Percentiles rank a stretch among this genome's conserved stretches.
These are phyloP conservation scores for Bagarius yarrelli DNA, from an alignment of 2,113 vertebrate genomes.

Conservation along the genomic window DNA sequence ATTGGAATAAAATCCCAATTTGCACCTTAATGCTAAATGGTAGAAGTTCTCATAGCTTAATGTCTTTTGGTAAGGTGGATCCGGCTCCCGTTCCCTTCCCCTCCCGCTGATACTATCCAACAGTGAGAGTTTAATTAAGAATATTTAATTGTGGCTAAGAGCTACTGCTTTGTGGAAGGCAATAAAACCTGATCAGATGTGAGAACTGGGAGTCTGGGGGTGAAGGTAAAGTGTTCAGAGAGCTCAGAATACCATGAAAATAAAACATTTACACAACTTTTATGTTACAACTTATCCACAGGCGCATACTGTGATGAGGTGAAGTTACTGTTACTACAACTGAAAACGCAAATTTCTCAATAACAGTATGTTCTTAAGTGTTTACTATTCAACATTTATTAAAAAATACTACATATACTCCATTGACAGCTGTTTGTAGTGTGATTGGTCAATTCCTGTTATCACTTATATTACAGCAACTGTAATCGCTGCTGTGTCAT, in stretches of 20 bases:
- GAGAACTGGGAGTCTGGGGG: not conserved
- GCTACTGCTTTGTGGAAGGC: conserved; percentile 7
- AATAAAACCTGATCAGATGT: not conserved
- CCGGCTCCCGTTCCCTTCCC: not conserved
- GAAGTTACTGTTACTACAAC: not conserved
- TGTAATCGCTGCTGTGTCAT: not conserved
- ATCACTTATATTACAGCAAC: not conserved
- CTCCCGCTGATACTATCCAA: not conserved
- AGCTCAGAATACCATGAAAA: not conserved
- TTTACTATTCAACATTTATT: not conserved
- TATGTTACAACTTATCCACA: not conserved
- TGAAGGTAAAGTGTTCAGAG: not conserved
- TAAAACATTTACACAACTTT: conserved; percentile 8
- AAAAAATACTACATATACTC: not conserved
- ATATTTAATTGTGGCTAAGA: not conserved
- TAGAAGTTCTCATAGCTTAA: not conserved
- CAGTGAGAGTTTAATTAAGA: conserved; percentile 10
- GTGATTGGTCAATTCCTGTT: not conserved
- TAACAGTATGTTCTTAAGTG: not conserved
- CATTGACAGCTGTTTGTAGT: not conserved
- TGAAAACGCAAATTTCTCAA: not conserved
- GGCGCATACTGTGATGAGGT: not conserved
- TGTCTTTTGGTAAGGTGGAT: not conserved
- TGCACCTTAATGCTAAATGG: conserved; percentile 8
- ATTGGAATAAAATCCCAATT: conserved; percentile 34